Evolutionary conservation across 2,888 invertebrate species (phyloP).

Genomic region (Apomyelois bistriatella): DNA sequence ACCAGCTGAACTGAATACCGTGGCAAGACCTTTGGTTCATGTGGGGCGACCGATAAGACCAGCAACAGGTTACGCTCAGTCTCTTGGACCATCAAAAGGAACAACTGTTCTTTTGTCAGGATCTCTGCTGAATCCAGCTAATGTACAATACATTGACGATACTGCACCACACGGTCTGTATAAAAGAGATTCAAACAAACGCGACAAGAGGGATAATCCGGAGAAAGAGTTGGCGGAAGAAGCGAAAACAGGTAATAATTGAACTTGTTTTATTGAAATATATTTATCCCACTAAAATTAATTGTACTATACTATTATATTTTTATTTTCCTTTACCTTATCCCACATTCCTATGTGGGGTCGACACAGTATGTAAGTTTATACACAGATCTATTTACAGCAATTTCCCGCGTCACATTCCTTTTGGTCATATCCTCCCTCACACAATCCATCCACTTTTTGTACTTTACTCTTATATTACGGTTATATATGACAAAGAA

Average conservation of each 20-base stretch:
- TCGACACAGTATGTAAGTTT: too few relatives aligned
- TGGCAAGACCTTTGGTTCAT: background rate
- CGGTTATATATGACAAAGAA: too few relatives aligned
- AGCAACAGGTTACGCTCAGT: slow-evolving; percentile 21
- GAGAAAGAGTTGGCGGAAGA: slow-evolving; percentile 60
- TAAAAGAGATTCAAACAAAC: slow-evolving; percentile 68
- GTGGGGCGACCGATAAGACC: background rate
- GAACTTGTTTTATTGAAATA: too few relatives aligned
- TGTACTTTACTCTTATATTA: too few relatives aligned
- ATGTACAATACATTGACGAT: slow-evolving; percentile 82
- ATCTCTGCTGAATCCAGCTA: slow-evolving; percentile 77
- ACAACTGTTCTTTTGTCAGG: slow-evolving; percentile 60
- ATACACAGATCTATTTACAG: too few relatives aligned
- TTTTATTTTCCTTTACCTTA: too few relatives aligned
- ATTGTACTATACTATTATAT: background rate
- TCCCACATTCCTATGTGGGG: too few relatives aligned
- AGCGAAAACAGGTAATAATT: slow-evolving; percentile 37
- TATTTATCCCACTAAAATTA: too few relatives aligned
- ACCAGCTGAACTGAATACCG: slow-evolving; percentile 24
- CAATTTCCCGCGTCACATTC: too few relatives aligned
- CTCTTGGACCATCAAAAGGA: slow-evolving; percentile 51
- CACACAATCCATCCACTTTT: too few relatives aligned
- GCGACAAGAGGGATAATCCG: slow-evolving; percentile 72
- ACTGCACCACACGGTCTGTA: slow-evolving; percentile 68
- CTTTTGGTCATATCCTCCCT: too few relatives aligned